Evolutionary conservation across 2,797 vertebrate species (phyloP), one percentile per base, ranked within the genome.

Genomic region (Clamator glandarius): DNA sequence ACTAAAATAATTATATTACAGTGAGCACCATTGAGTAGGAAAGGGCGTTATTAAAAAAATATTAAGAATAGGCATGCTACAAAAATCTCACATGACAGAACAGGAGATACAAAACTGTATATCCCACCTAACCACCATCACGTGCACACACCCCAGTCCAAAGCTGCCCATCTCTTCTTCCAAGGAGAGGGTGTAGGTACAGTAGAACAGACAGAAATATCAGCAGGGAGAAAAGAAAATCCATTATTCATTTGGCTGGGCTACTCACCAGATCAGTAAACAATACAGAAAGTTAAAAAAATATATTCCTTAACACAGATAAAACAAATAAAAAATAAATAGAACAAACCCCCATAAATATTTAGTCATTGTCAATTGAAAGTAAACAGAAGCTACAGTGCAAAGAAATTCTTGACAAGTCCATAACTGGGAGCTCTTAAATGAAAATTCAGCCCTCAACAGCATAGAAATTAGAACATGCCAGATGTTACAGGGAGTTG

Each of bases 401-500:
- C 46, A 87, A 87, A 94, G 21, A 95, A 97, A 92, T 91, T 95
- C 67, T 91, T 95, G 87, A 70, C 4, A 84, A 36, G 35, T 91
- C 86, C 69, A 31, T 95, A 96, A 94, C 63, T 96, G 72, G 68
- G 87, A 96, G 90, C 39, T 91, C 39, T 95, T 94, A 96, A 96
- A 97, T 69, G 89, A 95, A 96, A 97, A 97, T 95, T 91, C 95
- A 96, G 72, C 77, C 73, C 90, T 84, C 41, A 83, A 82, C 69
- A 80, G 84, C 66, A 80, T 10, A 91, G 90, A 97, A 96, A 97
- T 97, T 96, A 85, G 92, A 97, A 94, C 72, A 78, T 21, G 19
- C 97, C 97, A 98, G 97, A 96, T 97, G 97, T 97, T 97, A 63
- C 77, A 41, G 54, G 58, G 91, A 86, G 84, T 79, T 75, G 51